These are phyloP conservation scores for Calidris pygmaea DNA, from an alignment of 2,113 vertebrate species.

Conservation along the genomic window DNA sequence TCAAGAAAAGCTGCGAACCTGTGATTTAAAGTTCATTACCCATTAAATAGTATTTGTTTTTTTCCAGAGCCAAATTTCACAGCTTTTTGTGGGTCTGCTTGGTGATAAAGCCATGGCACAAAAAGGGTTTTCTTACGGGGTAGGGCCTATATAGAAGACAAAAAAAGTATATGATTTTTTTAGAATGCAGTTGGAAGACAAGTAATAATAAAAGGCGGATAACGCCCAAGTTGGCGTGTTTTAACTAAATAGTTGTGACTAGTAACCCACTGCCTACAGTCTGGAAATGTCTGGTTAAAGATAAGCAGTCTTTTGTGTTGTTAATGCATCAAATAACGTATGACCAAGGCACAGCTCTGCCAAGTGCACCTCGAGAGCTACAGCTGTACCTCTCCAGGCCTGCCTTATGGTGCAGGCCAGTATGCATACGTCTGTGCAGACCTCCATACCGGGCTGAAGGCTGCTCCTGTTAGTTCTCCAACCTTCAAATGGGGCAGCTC, in stretches of 20 bases:
- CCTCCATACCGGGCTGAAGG: background rate
- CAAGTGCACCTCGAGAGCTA: background rate
- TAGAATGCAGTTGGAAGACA: background rate
- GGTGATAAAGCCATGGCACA: background rate
- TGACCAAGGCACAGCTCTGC: background rate
- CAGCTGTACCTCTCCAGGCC: background rate
- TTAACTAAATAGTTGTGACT: background rate
- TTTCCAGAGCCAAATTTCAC: background rate
- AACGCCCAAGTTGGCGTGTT: background rate
- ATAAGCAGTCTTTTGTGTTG: background rate
- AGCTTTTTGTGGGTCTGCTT: background rate
- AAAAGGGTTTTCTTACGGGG: background rate
- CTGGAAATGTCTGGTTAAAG: background rate
- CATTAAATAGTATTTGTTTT: background rate
- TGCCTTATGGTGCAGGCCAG: background rate
- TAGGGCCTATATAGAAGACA: background rate
- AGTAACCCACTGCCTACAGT: background rate
- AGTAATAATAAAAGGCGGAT: background rate
- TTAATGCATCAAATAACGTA: background rate
- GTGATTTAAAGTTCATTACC: background rate
- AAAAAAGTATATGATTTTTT: background rate
- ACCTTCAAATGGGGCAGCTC: background rate
- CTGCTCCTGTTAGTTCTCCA: background rate
- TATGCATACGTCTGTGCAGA: background rate
- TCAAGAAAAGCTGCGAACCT: background rate